Base-by-base conservation (phyloP, 2,888 invertebrate species). In the Beris chalybata region DNA sequence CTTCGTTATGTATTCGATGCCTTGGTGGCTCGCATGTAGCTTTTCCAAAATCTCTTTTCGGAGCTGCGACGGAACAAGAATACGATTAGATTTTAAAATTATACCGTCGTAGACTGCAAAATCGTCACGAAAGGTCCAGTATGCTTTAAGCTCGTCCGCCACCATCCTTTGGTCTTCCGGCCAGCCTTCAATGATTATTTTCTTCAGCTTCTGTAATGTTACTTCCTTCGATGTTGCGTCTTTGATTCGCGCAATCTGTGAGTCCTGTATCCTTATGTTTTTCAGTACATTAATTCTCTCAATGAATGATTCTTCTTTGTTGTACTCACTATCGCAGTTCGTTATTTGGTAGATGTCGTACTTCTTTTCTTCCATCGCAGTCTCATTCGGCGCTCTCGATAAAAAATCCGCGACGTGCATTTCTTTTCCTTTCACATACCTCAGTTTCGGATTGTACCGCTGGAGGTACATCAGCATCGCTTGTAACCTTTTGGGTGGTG, bases 21-120 rank as follows among this genome's bases (percentile, higher is more conserved):
- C 67, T 22, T 58, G 57, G 31, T 67, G 67, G 47, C 48, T 38
- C 32, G 15, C 32, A 30, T 64, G 58, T 7, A 64, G n/a, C 50
- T 44, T 32, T 13, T 55, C 29, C 31, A 66, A 55, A 15, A 66
- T 66, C 9, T 54, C n/a, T 48, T 48, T 48, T 12, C 48, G n/a
- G 12, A 48, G 48, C n/a, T 6, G 5, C 12, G 48, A 11, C 4
- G n/a, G 48, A 11, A 48, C 12, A 6, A 48, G 5, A 15, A 48
- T 48, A 11, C 48, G 7, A 48, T 15, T 5, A 6, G 5, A 5
- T 48, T 48, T 48, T 6, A 15, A 6, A 6, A 48, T n/a, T 48
- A 48, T 1, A 11, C 48, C 48, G 15, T 48, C 15, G 5, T 48
- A 12, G 3, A 22, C 22, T 22, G 22, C 1, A 22, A 22, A 48